Evolutionary conservation across 2,888 invertebrate species (phyloP), one percentile per base, ranked within the genome.

Genomic region (Drosophila fungiperda): DNA sequence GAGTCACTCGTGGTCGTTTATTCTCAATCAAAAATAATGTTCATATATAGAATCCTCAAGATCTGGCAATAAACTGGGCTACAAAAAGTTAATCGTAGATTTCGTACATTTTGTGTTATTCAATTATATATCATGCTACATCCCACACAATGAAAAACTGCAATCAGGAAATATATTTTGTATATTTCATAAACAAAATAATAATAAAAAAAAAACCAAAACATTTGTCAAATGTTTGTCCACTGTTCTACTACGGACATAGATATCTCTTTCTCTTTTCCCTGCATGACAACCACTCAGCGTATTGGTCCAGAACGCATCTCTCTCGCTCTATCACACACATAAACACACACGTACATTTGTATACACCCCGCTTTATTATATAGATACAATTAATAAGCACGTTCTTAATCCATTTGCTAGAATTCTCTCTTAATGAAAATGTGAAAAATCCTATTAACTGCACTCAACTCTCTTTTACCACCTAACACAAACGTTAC

Each of bases 91-190:
- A 55, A 40, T 58, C 70, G 81, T 87, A 77, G 75, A 83, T 85
- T 85, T 88, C 36, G 66, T 80, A 75, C 42, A 63, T 78, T 83
- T 83, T 87, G 54, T 73, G 67, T 83, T 82, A 52, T 65, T 78
- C 70, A 65, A 82, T 89, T 82, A 76, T 79, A 77, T 80, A 76
- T 92, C 93, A 92, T 91, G 90, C 77, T 84, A 90, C 93, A 92
- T 92, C 58, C 88, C 26, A 55, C 55, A 87, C 89, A 89, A 80
- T 69, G 87, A 87, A 91, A 83, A 91, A 83, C 52, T 78, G 76
- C 76, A 79, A 87, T 85, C 70, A 64, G 72, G 73, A 80, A 70
- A 62, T 63, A 52, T 52, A 57, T 55, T 29, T 36, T 36, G 36
- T 55, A 23, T 45, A 45, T 62, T 60, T 42, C 69, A 74, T 62